A percentile compares a stretch with the other conserved stretches of the same genome.
phyloP scores from a whole-genome alignment of 2,113 vertebrate genomes.

The Pycnonotus jocosus region DNA sequence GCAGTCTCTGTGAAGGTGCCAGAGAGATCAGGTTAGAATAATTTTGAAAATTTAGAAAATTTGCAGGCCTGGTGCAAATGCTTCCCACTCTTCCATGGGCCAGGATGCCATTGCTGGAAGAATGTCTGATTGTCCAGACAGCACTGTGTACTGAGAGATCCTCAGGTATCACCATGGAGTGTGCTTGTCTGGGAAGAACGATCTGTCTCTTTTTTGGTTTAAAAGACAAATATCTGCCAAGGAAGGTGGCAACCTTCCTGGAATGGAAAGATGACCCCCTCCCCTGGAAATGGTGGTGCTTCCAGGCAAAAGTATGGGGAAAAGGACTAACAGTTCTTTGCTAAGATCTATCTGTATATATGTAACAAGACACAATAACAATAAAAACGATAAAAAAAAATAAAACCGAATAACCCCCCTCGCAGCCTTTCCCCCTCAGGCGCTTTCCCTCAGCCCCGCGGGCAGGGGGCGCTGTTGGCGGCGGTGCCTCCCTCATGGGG shows the following conservation, averaged over 20 bases:
- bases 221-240: background rate
- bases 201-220: background rate
- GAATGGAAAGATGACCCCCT: background rate
- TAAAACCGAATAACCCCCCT: accelerated
- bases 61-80: background rate
- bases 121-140: background rate
- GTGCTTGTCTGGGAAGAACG: background rate
- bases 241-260: background rate
- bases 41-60: no score
- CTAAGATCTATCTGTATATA: no score
- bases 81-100: background rate
- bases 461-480: background rate
- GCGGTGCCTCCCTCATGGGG: background rate
- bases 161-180: background rate
- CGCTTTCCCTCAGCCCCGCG: accelerated
- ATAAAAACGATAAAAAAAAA: accelerated
- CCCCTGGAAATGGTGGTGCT: background rate
- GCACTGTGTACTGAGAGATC: background rate
- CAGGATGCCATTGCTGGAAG: background rate
- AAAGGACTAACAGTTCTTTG: background rate
- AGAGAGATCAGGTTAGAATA: background rate
- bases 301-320: background rate
- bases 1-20: background rate
- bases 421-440: accelerated
- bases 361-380: background rate